These are phyloP conservation scores for Serinus canaria DNA, from an alignment of 2,113 vertebrate genomes.

Conservation along the genomic window DNA sequence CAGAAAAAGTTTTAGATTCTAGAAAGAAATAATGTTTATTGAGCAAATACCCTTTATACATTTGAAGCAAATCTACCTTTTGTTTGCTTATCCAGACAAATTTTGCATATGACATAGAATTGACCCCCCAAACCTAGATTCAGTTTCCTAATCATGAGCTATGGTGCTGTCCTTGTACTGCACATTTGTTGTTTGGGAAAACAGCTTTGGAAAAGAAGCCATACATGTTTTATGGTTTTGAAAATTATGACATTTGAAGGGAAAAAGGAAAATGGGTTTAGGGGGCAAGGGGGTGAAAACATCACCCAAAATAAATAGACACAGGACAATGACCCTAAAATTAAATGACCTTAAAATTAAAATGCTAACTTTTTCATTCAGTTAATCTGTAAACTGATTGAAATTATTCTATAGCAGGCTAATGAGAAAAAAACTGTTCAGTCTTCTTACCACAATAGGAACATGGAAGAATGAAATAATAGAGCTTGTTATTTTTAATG, in stretches of 20 bases:
- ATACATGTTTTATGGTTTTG: background rate
- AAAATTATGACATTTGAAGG: background rate
- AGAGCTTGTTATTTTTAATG: background rate
- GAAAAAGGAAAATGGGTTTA: background rate
- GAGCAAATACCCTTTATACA: background rate
- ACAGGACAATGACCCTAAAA: background rate
- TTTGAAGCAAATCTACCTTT: background rate
- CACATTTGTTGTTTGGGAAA: background rate
- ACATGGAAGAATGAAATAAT: background rate
- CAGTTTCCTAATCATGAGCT: background rate
- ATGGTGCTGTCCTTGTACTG: background rate
- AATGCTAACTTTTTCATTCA: background rate
- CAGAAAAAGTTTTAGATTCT: background rate
- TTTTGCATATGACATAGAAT: background rate
- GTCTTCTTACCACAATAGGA: background rate
- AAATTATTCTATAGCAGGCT: background rate
- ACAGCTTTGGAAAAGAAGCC: background rate
- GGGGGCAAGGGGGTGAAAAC: rapidly evolving
- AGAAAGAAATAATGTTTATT: background rate
- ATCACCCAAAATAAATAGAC: background rate
- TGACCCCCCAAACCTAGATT: background rate
- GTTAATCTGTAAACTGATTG: background rate
- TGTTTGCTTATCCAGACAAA: background rate
- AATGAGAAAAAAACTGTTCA: background rate
- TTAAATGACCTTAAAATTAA: background rate